Evolutionary conservation across 2,113 vertebrate genomes (phyloP), one percentile per base, ranked within the genome.

Genomic region (Prinia subflava): DNA sequence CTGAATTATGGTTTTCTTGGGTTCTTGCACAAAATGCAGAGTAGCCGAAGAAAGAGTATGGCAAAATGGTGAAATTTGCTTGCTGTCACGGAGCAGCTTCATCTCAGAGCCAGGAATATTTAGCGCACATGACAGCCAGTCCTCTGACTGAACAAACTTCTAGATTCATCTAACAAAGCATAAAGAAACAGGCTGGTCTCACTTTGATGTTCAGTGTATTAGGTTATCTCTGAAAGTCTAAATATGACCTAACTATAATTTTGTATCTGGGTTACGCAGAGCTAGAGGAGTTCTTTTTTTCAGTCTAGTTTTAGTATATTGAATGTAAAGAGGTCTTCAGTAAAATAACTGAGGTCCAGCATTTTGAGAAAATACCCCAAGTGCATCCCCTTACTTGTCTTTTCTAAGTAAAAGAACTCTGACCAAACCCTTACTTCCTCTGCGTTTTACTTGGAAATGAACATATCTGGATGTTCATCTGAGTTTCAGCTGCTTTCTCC

Each of bases 401-500:
- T 83, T 42, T 60, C n/a, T 37, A 37, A 74, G 41, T 64, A n/a
- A 41, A 80, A 87, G 41, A 53, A n/a, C 19, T 82, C 28, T 21
- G 39, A 65, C 24, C 35, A 85, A 73, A 90, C 39, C 21, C 53
- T 55, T 10, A 44, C 63, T 93, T 95, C 35, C n/a, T 79, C 25
- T 7, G 13, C 37, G 20, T 92, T 91, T 84, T 87, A 81, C 60
- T 92, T 96, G 81, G 62, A 82, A 92, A 84, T 87, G 33, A 82
- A 20, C 0, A 0, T 71, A 84, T 64, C 65, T 74, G 30, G 42
- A 30, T 2, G 46, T 57, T 80, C 50, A 74, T 92, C 33, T 81
- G 70, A 37, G 31, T 68, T 90, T 92, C 63, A 56, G 33, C 60
- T 92, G 75, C 78, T 77, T 90, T 88, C 64, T 88, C 39, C 44